A percentile compares a stretch with the other conserved stretches of the same genome.
These are phyloP conservation scores for Dendrolimus houi DNA, from an alignment of 2,888 invertebrate genomes.

Conservation along the genomic window DNA sequence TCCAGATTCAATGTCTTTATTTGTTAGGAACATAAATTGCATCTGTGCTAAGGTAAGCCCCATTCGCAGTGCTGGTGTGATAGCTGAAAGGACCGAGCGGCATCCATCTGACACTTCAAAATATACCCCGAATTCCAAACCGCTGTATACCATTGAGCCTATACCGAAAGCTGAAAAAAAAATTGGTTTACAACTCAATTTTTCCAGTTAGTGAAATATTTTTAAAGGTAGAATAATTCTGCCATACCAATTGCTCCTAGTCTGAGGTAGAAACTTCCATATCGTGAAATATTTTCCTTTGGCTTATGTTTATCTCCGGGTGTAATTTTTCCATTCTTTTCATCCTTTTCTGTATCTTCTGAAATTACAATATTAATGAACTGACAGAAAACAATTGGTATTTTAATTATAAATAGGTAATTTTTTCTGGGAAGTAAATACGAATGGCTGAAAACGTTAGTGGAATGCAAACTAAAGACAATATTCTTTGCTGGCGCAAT, in stretches of 20 bases:
- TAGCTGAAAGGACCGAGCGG: conserved; percentile 79
- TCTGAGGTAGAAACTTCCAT: conserved; percentile 91
- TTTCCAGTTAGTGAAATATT: conserved; percentile 1
- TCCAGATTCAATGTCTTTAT: conserved; percentile 80
- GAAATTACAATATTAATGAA: conserved; percentile 19
- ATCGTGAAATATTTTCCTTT: conserved; percentile 71
- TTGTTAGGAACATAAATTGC: conserved; percentile 95
- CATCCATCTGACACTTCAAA: conserved; percentile 83
- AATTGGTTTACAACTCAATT: not conserved
- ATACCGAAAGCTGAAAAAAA: conserved; percentile 68
- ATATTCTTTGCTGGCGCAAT: conserved; percentile 61
- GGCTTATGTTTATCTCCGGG: conserved; percentile 49
- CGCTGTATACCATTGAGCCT: conserved; percentile 83
- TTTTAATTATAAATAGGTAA: conserved; percentile 10
- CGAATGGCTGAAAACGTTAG: conserved; percentile 50
- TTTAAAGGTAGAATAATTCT: conserved; percentile 10
- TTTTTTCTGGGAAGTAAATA: conserved; percentile 45
- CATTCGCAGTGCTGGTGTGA: conserved; percentile 89
- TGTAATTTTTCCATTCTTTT: conserved; percentile 45
- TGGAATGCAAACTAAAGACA: conserved; percentile 60
- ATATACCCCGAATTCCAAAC: conserved; percentile 83
- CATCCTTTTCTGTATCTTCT: conserved; percentile 52
- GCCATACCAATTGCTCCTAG: conserved; percentile 86
- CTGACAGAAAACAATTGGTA: conserved; percentile 5
- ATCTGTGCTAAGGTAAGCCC: conserved; percentile 91